phyloP scores from a whole-genome alignment of 2,888 invertebrate species.

The Parthenolecanium corni region DNA sequence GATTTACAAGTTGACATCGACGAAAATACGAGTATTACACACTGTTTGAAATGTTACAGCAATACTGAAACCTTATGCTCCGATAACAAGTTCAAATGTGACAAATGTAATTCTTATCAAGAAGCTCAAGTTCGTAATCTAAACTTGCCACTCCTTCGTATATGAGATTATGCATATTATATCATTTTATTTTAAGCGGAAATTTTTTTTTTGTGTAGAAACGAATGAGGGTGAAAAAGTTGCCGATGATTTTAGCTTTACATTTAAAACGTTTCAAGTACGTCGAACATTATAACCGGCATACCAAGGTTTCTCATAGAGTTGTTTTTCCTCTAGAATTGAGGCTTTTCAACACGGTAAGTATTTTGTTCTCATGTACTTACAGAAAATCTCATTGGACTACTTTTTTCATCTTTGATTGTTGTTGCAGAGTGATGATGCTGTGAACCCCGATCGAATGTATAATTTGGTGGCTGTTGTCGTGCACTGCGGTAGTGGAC shows the following conservation, averaged over 20 bases:
- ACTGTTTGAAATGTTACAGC: conserved; percentile 93
- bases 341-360: conserved; percentile 91
- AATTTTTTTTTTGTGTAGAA: too few species aligned
- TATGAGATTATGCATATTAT: too few species aligned
- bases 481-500: conserved; percentile 98
- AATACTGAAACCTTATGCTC: conserved; percentile 97
- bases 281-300: conserved; percentile 95
- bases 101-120: conserved; percentile 97
- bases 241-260: conserved; percentile 92
- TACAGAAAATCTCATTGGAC: neutral
- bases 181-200: too few species aligned
- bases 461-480: conserved; percentile 99
- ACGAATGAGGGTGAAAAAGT: conserved; percentile 95
- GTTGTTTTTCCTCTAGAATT: conserved; percentile 98
- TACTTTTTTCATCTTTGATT: neutral
- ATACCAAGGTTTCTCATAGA: conserved; percentile 97
- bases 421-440: conserved; percentile 80
- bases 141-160: neutral
- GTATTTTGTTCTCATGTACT: conserved; percentile 36
- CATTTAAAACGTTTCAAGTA: conserved; percentile 96
- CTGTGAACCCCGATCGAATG: conserved; percentile 91
- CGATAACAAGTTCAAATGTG: conserved; percentile 99
- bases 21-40: conserved; percentile 97
- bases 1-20: conserved; percentile 99
- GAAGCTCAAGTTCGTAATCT: conserved; percentile 65